Evolutionary conservation across 2,113 vertebrate genomes (phyloP).

Genomic region (Nothoprocta perdicaria): DNA sequence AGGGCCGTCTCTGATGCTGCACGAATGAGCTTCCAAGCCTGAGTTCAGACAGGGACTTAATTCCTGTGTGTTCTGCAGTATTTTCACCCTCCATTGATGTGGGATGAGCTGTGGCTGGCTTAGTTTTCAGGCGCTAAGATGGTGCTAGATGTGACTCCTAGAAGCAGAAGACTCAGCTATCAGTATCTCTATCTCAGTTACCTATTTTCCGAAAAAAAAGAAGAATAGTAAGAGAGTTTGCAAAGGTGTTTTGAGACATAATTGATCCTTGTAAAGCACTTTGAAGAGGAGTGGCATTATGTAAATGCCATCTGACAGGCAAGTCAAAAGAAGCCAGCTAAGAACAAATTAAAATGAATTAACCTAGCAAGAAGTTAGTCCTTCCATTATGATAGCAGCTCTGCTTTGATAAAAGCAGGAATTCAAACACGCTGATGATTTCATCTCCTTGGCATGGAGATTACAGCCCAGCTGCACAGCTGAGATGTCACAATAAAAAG

Average conservation of each 20-base stretch:
- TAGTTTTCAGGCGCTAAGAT: neutral
- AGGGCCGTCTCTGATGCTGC: accelerated
- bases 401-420: slow-evolving; percentile 23
- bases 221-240: accelerated
- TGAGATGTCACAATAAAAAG: slow-evolving; percentile 31
- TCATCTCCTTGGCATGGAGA: slow-evolving; percentile 36
- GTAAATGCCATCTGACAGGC: neutral
- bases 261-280: neutral
- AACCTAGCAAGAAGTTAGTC: neutral
- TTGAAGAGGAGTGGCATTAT: neutral
- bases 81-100: neutral
- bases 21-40: neutral
- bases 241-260: neutral
- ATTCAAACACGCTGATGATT: slow-evolving; percentile 24
- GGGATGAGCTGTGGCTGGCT: neutral
- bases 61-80: neutral
- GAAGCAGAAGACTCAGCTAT: neutral
- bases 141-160: neutral
- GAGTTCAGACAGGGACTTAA: neutral
- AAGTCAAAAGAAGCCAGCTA: neutral
- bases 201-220: neutral
- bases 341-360: neutral
- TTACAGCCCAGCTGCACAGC: slow-evolving; percentile 20
- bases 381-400: slow-evolving; percentile 18
- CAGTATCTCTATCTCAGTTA: neutral